Conservation (phyloP, 92 coral and sea anemone genomes). For the Blastomussa wellsi region DNA sequence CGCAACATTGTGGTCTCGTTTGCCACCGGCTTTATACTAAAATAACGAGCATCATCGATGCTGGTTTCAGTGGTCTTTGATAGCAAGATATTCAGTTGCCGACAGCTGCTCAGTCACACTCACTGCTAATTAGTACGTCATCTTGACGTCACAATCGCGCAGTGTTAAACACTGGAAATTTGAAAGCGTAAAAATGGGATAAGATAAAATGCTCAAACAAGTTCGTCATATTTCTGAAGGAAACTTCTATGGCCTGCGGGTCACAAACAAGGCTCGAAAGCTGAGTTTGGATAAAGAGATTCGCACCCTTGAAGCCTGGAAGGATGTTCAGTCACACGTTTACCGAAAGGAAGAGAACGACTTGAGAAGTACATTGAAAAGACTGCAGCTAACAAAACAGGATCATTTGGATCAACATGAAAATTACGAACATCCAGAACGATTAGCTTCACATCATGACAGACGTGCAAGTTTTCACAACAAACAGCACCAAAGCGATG, state of each 20-base stretch:
- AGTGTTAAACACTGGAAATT: background rate
- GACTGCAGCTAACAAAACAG: slow-evolving; percentile 77
- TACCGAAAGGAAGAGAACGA: slow-evolving; percentile 91
- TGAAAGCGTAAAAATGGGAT: slow-evolving; percentile 21
- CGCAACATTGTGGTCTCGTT: too few relatives aligned
- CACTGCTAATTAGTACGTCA: background rate
- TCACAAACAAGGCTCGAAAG: slow-evolving; percentile 89
- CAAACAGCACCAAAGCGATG: slow-evolving; percentile 11
- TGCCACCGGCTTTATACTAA: too few relatives aligned
- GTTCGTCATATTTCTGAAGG: slow-evolving; percentile 96
- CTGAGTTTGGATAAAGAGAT: slow-evolving; percentile 84
- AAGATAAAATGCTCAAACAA: slow-evolving; percentile 72
- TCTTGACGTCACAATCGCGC: slow-evolving; percentile 31
- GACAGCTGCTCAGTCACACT: background rate
- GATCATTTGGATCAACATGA: slow-evolving; percentile 27
- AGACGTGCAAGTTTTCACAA: slow-evolving; percentile 12
- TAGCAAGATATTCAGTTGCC: background rate
- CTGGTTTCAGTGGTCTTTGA: background rate
- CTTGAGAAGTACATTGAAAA: slow-evolving; percentile 64
- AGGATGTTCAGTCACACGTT: slow-evolving; percentile 81
- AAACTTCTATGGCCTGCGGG: slow-evolving; percentile 81
- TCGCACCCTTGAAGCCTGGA: slow-evolving; percentile 81
- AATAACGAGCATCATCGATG: too few relatives aligned
- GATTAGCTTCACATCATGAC: slow-evolving; percentile 13
- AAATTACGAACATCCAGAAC: slow-evolving; percentile 1